These are phyloP conservation scores for Riparia riparia DNA, from an alignment of 2,113 vertebrate species.

Conservation along the genomic window DNA sequence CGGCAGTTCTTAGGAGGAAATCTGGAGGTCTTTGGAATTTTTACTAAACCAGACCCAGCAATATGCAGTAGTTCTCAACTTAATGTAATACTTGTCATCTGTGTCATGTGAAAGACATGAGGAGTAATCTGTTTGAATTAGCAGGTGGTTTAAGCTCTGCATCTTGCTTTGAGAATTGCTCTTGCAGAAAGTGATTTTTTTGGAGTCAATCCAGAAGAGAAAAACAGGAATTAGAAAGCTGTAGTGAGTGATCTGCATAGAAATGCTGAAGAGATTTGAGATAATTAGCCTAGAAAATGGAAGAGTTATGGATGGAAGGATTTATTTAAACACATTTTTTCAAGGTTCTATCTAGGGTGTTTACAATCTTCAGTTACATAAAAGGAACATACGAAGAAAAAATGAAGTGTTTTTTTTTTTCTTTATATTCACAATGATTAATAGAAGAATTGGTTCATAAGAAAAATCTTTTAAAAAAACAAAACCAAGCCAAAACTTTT, in stretches of 20 bases:
- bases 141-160: neutral
- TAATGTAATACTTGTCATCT: neutral
- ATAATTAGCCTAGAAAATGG: neutral
- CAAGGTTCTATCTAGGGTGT: neutral
- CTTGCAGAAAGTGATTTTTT: neutral
- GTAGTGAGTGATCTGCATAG: neutral
- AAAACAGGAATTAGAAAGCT: neutral
- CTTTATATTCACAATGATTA: neutral
- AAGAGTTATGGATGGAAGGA: neutral
- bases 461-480: neutral
- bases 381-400: neutral
- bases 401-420: neutral
- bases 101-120: neutral
- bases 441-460: neutral
- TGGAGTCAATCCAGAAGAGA: slow-evolving; percentile 1
- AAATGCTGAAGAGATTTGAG: neutral
- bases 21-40: neutral
- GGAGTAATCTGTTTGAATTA: neutral
- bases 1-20: neutral
- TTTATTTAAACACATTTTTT: neutral
- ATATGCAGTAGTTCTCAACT: neutral
- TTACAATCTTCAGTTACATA: neutral
- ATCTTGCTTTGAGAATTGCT: slow-evolving; percentile 13
- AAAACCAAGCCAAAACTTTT: neutral
- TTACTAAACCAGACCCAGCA: neutral